phyloP scores from a whole-genome alignment of 1,140 invertebrate genomes.

The Bombyx mandarina region DNA sequence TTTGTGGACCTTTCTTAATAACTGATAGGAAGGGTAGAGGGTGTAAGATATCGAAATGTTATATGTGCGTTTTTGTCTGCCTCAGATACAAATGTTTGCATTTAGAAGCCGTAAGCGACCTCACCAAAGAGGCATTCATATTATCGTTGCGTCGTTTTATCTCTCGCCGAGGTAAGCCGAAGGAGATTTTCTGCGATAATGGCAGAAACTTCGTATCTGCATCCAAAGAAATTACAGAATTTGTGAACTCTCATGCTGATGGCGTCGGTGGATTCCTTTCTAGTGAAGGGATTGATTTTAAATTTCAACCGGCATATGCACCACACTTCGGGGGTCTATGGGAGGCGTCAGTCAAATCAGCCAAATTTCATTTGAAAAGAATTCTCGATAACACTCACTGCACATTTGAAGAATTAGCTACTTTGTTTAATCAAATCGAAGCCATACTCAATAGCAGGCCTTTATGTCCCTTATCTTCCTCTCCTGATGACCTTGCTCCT shows the following conservation, averaged over 20 bases:
- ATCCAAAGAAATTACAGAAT: too few species aligned
- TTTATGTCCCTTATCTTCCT: slow-evolving; percentile 35
- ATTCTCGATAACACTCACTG: slow-evolving; percentile 23
- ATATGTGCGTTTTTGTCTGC: slow-evolving; percentile 5
- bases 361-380: slow-evolving; percentile 29
- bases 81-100: slow-evolving; percentile 5
- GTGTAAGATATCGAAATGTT: slow-evolving; percentile 2
- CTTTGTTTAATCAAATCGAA: slow-evolving; percentile 36
- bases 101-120: too few species aligned
- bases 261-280: slow-evolving; percentile 14
- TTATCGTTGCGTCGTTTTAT: too few species aligned
- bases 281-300: too few species aligned
- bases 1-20: slow-evolving; percentile 2
- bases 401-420: slow-evolving; percentile 34
- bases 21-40: slow-evolving; percentile 4
- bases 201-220: too few species aligned
- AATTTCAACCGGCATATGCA: slow-evolving; percentile 15
- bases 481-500: slow-evolving; percentile 30
- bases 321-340: slow-evolving; percentile 35
- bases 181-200: too few species aligned
- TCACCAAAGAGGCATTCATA: too few species aligned
- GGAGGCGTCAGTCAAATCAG: slow-evolving; percentile 26
- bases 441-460: slow-evolving; percentile 48
- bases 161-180: too few species aligned
- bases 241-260: slow-evolving; percentile 3